Base-by-base conservation (phyloP, 2,113 vertebrate genomes). In the Hylia prasina region DNA sequence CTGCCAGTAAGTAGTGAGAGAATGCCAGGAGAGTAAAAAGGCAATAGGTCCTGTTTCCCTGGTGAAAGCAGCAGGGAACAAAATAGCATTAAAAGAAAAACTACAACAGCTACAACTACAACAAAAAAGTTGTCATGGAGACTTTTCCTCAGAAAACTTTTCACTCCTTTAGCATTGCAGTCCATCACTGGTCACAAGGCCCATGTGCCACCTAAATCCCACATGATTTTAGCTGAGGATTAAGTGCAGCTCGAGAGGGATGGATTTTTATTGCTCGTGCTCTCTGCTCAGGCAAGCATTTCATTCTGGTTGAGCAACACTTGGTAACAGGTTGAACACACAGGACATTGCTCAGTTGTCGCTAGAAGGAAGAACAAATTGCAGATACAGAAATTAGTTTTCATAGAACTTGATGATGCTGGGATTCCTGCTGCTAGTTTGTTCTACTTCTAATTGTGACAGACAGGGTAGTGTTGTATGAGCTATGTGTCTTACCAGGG, bases 71-170 rank as follows among this genome's bases (percentile, higher is more conserved):
- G 22, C 37, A 68, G 48, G 40, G 60, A 89, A 60, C 13, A 82
- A 95, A 94, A 64, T n/a, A 72, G 50, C 45, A 80, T 65, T 64
- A 79, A 94, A 94, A 69, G 33, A 68, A 95, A 88, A 93, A 53
- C 19, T 35, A 9, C 19, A 25, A 33, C 16, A 35, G 33, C 28
- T 28, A 30, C 15, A 73, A 54, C 12, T 71, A 82, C 64, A 39
- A 53, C 48, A 61, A 50, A 42, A 54, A 63, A 39, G n/a, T 64
- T 64, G 73, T n/a, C 70, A 85, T 69, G 73, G 57, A 82, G 53
- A 76, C 61, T 71, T 73, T 93, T 77, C 28, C 30, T 51, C 5
- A 6, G 65, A 93, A 93, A 84, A 58, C 8, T 33, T 84, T 82
- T 19, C 51, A 68, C 7, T 84, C 7, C 39, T 68, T 76, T 25